phyloP scores from a whole-genome alignment of 2,888 invertebrate genomes.

The Pyrochroa serraticornis region DNA sequence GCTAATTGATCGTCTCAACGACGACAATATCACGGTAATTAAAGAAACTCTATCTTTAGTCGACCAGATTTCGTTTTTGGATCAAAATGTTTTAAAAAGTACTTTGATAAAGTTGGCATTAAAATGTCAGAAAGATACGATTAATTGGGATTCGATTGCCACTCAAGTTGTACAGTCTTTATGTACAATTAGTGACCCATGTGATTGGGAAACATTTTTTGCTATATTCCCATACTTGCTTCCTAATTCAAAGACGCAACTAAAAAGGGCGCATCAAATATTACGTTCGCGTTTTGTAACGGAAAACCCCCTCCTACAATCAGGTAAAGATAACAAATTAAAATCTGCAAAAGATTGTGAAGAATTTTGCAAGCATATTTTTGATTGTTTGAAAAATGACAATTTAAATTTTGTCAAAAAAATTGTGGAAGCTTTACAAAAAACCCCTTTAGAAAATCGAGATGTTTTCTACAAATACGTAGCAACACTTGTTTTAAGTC shows the following conservation, averaged over 20 bases:
- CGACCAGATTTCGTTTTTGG: slow-evolving; percentile 34
- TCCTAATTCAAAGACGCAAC: slow-evolving; percentile 59
- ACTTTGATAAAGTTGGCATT: slow-evolving; percentile 62
- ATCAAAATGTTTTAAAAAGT: slow-evolving; percentile 53
- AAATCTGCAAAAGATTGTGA: slow-evolving; percentile 12
- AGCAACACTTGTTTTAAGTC: slow-evolving; percentile 58
- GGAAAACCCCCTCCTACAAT: slow-evolving; percentile 46
- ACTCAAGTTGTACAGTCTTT: slow-evolving; percentile 38
- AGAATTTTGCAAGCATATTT: slow-evolving; percentile 36
- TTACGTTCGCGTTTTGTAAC: slow-evolving; percentile 57
- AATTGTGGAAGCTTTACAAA: slow-evolving; percentile 35
- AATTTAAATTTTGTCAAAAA: slow-evolving; percentile 25
- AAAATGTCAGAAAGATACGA: slow-evolving; percentile 52
- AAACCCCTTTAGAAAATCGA: slow-evolving; percentile 30
- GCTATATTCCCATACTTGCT: slow-evolving; percentile 69
- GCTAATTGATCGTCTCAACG: slow-evolving; percentile 69
- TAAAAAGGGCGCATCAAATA: slow-evolving; percentile 56
- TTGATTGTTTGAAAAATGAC: slow-evolving; percentile 33
- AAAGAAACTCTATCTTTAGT: slow-evolving; percentile 61
- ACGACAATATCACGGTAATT: slow-evolving; percentile 70
- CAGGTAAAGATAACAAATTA: not conserved
- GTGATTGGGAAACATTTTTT: slow-evolving; percentile 65
- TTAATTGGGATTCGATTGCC: slow-evolving; percentile 56
- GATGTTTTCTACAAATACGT: slow-evolving; percentile 44
- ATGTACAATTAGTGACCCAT: slow-evolving; percentile 38